Base-by-base conservation (phyloP, 23 tunicate species). In the Styela plicata region DNA sequence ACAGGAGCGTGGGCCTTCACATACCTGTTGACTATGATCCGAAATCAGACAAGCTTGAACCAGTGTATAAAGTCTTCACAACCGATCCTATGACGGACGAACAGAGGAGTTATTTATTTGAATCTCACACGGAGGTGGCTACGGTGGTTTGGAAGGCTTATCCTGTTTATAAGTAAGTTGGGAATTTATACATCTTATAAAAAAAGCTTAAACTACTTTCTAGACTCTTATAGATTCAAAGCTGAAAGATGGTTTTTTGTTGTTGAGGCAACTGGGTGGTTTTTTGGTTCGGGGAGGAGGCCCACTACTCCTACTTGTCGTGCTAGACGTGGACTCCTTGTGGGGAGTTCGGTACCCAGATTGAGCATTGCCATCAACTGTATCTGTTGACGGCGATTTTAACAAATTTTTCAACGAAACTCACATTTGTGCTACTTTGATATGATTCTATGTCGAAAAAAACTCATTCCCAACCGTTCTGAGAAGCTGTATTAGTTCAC, bases 41-140 rank as follows among this genome's bases (percentile, higher is more conserved):
- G 2, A 63, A 33, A 52, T 79, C 62, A 32, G 88, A 83, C 69
- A 67, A 77, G 18, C 26, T 78, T 10, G 80, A 82, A 23, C 79
- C 20, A 63, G 83, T 80, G 2, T 92, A 92, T 89, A 92, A 92
- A 84, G 84, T 92, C 21, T 92, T 87, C 73, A 83, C 97, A 0
- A 79, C 87, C 31, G 86, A 79, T 23, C 69, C 89, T 2, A 63
- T 92, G 31, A 87, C 83, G 20, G 79, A 84, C 17, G 76, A 84
- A 35, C 97, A 92, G 69, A 21, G 86, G 3, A 17, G 79, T 36
- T 5, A 24, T 10, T 34, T 92, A n/a, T 92, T 92, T 74, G 97
- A 87, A 63, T 27, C 33, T 36, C 34, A 64, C 80, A 74, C 35
- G 16, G 86, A 64, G 65, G 69, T 30, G 7, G 69, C 63, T 35